Evolutionary conservation across 2,888 invertebrate species (phyloP).

Genomic region (Scotopteryx bipunctaria): DNA sequence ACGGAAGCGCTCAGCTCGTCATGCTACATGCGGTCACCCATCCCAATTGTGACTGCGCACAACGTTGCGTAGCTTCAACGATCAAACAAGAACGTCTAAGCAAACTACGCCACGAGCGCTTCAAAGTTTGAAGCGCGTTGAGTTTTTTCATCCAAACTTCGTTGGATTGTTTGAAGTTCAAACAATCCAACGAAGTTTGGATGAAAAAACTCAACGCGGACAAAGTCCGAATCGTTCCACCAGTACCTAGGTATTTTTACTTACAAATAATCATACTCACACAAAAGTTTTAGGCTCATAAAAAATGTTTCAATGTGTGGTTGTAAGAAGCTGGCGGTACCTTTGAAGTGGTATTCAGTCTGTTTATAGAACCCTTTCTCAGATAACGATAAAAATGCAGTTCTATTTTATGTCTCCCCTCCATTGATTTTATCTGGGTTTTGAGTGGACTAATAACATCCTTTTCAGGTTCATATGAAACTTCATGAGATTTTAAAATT

Average conservation of each 20-base stretch:
- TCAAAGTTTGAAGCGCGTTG: too few species aligned
- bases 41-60: too few species aligned
- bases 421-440: slow-evolving; percentile 37
- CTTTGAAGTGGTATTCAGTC: slow-evolving; percentile 77
- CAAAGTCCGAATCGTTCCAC: too few species aligned
- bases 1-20: too few species aligned
- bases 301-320: slow-evolving; percentile 65
- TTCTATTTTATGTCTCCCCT: slow-evolving; percentile 35
- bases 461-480: slow-evolving; percentile 3
- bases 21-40: too few species aligned
- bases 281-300: slow-evolving; percentile 65
- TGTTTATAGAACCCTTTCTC: slow-evolving; percentile 70
- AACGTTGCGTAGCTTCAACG: too few species aligned
- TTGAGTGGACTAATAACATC: slow-evolving; percentile 22
- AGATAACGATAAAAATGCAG: slow-evolving; percentile 59
- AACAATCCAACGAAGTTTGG: too few species aligned
- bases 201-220: too few species aligned
- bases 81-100: too few species aligned
- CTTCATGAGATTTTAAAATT: background rate
- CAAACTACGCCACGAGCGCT: too few species aligned
- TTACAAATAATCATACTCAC: background rate
- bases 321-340: slow-evolving; percentile 61
- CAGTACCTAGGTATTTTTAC: background rate
- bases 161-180: too few species aligned
- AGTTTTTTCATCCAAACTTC: too few species aligned